Evolutionary conservation across 2,797 vertebrate species (phyloP).

Genomic region (Alca torda): DNA sequence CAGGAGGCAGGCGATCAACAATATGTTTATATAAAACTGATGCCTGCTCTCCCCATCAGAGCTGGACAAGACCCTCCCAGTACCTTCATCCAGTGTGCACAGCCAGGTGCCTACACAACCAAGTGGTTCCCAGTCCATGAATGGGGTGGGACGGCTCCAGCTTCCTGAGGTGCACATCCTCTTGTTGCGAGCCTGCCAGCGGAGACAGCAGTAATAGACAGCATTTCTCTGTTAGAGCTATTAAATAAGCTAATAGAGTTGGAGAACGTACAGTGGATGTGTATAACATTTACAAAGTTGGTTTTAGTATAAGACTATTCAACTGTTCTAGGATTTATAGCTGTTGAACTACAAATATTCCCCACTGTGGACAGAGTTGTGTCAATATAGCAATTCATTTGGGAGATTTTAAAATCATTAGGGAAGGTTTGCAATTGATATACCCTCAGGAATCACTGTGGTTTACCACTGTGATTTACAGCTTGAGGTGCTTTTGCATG

Average conservation of each 20-base stretch:
- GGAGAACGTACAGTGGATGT: background rate
- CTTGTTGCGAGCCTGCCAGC: background rate
- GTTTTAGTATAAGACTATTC: constrained; percentile 44
- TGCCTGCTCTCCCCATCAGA: background rate
- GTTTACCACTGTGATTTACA: constrained; percentile 72
- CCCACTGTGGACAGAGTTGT: constrained; percentile 60
- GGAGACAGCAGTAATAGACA: background rate
- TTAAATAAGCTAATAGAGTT: constrained; percentile 41
- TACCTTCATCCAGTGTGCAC: background rate
- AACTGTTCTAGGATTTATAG: constrained; percentile 42
- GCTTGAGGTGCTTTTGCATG: constrained; percentile 62
- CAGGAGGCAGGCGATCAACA: background rate
- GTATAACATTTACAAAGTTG: constrained; percentile 10
- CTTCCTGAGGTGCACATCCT: background rate
- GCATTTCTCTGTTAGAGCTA: constrained; percentile 32
- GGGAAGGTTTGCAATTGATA: constrained; percentile 61
- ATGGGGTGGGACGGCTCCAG: background rate
- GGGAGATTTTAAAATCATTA: constrained; percentile 75
- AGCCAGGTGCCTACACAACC: background rate
- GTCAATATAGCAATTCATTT: constrained; percentile 74
- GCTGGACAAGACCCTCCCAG: background rate
- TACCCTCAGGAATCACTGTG: constrained; percentile 40
- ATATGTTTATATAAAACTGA: background rate
- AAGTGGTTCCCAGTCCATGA: background rate
- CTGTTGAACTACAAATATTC: constrained; percentile 69